These are phyloP conservation scores for Catostomus latipinnis DNA, from an alignment of 2,797 vertebrate species.

Conservation along the genomic window DNA sequence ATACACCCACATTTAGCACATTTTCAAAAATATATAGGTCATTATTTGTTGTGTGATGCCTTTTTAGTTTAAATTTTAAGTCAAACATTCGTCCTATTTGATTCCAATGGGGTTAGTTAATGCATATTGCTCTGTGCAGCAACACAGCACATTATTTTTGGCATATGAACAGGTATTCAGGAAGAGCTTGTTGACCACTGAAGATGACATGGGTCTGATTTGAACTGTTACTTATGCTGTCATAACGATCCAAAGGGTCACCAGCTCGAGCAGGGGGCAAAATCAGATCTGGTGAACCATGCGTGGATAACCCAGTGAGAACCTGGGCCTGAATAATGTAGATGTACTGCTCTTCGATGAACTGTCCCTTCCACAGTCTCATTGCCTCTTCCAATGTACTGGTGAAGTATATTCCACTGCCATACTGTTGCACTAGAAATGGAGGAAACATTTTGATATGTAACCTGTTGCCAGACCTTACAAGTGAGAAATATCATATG, in stretches of 20 bases:
- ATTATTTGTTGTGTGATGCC: no score
- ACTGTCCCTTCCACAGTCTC: conserved; percentile 53
- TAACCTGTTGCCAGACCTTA: neutral
- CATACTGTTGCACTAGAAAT: conserved; percentile 76
- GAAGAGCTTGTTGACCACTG: conserved; percentile 80
- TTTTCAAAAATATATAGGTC: neutral
- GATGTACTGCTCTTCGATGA: conserved; percentile 62
- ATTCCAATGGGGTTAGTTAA: neutral
- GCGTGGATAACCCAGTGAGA: conserved; percentile 68
- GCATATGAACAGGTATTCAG: conserved; percentile 82
- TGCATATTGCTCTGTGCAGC: neutral
- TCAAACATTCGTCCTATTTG: neutral
- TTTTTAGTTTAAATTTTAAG: no score
- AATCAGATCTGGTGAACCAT: conserved; percentile 65
- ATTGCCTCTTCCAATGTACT: conserved; percentile 56
- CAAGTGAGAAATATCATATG: neutral
- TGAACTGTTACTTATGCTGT: conserved; percentile 72
- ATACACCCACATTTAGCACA: neutral
- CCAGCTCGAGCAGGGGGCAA: conserved; percentile 65
- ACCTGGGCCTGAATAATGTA: conserved; percentile 88
- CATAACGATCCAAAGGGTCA: conserved; percentile 51
- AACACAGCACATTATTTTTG: neutral
- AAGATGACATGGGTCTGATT: conserved; percentile 78
- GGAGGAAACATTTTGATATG: conserved; percentile 3
- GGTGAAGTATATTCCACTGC: conserved; percentile 89